Conservation (phyloP, 2,113 vertebrate genomes). For the Xiphias gladius region DNA sequence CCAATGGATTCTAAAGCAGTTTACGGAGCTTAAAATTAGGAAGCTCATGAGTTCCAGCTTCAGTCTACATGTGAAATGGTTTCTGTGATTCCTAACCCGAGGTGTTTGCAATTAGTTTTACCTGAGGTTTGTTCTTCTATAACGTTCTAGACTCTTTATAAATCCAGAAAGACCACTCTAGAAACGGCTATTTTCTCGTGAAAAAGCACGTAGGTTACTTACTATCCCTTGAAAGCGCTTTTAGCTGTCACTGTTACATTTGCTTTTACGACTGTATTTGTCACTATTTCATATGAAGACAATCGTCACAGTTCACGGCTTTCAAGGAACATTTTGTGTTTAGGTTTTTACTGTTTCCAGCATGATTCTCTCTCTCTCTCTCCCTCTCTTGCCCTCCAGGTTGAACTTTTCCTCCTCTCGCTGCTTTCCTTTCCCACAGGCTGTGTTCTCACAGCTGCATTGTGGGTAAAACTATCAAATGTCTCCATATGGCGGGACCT, state of each 20-base stretch:
- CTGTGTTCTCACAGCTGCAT: constrained; percentile 66
- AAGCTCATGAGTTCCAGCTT: neutral
- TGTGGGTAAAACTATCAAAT: constrained; percentile 72
- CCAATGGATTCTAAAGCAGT: neutral
- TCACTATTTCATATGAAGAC: neutral
- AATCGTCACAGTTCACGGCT: neutral
- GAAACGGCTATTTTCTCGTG: neutral
- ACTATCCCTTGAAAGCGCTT: no score
- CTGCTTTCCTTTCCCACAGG: constrained; percentile 72
- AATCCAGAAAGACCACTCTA: neutral
- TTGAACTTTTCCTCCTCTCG: constrained; percentile 53
- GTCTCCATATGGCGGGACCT: constrained; percentile 57
- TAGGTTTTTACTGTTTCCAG: neutral
- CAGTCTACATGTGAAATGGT: neutral
- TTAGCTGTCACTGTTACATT: neutral
- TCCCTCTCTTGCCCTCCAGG: constrained; percentile 32
- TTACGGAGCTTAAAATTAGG: neutral
- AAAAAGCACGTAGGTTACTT: no score
- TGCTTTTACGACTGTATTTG: neutral
- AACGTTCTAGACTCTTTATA: no score
- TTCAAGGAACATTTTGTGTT: neutral
- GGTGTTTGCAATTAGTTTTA: neutral
- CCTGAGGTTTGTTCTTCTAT: neutral
- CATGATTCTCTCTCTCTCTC: neutral
- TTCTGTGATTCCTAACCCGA: no score